Evolutionary conservation across 2,888 invertebrate genomes (phyloP).

Genomic region (Trachelus stipa): DNA sequence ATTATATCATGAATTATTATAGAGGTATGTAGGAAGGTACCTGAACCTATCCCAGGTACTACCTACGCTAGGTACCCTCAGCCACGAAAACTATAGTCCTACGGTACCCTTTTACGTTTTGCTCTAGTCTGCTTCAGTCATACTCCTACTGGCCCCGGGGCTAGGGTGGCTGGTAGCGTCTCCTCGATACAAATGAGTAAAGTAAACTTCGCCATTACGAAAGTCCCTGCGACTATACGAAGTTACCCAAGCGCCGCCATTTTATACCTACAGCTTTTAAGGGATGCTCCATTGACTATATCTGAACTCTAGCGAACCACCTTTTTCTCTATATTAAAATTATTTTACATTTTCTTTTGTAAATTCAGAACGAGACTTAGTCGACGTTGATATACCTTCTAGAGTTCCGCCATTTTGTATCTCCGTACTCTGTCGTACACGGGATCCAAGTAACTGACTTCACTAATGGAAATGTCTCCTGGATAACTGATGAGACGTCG

Average conservation of each 20-base stretch:
- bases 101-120: conserved; percentile 23
- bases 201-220: conserved; percentile 65
- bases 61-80: background rate
- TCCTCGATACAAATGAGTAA: conserved; percentile 62
- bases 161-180: background rate
- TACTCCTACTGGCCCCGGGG: background rate
- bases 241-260: conserved; percentile 2
- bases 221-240: conserved; percentile 22
- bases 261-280: background rate
- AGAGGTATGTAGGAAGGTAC: background rate
- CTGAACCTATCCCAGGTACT: background rate
- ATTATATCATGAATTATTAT: conserved; percentile 63
- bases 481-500: background rate
- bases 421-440: background rate
- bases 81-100: background rate
- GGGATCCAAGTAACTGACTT: background rate
- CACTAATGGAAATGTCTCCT: background rate
- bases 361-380: background rate
- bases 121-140: conserved; percentile 28
- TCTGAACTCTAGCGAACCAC: no score
- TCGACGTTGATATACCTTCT: background rate
- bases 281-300: background rate
- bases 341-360: background rate
- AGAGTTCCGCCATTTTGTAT: background rate
- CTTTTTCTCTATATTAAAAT: background rate